Evolutionary conservation across 2,797 vertebrate genomes (phyloP), one percentile per base, ranked within the genome.

Genomic region (Decapterus maruadsi): DNA sequence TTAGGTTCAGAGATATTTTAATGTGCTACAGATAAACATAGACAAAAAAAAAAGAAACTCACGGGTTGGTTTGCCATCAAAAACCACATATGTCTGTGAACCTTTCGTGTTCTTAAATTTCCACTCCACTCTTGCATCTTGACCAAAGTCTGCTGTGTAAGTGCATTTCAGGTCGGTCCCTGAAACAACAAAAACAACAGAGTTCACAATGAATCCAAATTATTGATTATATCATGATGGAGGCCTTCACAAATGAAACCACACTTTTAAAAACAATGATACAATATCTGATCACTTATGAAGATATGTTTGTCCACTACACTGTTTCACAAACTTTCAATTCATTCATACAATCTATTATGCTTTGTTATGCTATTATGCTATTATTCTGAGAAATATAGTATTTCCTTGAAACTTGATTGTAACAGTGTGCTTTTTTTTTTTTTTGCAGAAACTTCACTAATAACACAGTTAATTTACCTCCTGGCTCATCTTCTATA

Each of bases 111-210:
- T 75, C 1, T 79, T 86, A 61, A 96, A 97, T 61, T 97, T 98
- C 97, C 97, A 98, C 86, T 98, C 97, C 42, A 97, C 72, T 53
- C 97, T 95, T 19, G 93, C 72, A 0, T 10, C 2, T 14, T 64
- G 0, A 2, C 72, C 85, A 70, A 95, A 93, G 79, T 96, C 89
- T 0, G 46, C 45, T 0, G 93, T 9, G 85, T 94, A 78, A 0
- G 8, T 0, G 80, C 97, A 99, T 2, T 56, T 71, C 6, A 99
- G 71, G 36, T 92, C 95, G 12, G 46, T 75, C 0, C 87, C 97
- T 98, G 73, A 17, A 70, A 80, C 46, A 8, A 72, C 4, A 77
- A 67, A 13, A 58, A 77, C 45, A 8, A 62, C 3, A 75, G 2
- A 75, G 16, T 34, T 61, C 17, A 80, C 3, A 34, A 26, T 75